Evolutionary conservation across 2,797 vertebrate species (phyloP).

Genomic region (Arnoldichthys spilopterus): DNA sequence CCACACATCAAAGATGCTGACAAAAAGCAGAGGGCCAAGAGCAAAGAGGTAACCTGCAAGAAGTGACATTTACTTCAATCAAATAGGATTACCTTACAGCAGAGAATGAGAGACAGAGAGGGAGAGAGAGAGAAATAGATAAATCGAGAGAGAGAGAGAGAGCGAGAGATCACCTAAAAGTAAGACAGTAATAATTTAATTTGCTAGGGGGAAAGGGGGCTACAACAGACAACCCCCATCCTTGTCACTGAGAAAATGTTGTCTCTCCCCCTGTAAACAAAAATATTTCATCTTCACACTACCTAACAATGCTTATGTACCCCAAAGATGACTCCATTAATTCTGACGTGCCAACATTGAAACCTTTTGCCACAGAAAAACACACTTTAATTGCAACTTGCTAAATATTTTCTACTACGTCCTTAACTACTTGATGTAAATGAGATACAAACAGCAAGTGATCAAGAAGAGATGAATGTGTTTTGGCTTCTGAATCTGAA

Average conservation of each 20-base stretch:
- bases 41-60: slow-evolving; percentile 90
- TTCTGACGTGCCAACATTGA: too few relatives aligned
- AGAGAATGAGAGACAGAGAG: not conserved
- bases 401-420: not conserved
- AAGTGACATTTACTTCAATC: slow-evolving; percentile 10
- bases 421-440: not conserved
- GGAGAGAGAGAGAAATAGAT: not conserved
- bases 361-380: not conserved
- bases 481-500: not conserved
- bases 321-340: too few relatives aligned
- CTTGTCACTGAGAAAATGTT: too few relatives aligned
- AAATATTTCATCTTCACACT: too few relatives aligned
- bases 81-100: slow-evolving; percentile 7
- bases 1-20: slow-evolving; percentile 94
- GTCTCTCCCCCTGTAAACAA: too few relatives aligned
- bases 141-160: slow-evolving; percentile 13
- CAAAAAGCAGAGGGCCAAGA: slow-evolving; percentile 90
- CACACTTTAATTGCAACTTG: not conserved
- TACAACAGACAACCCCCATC: too few relatives aligned
- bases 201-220: too few relatives aligned
- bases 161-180: too few relatives aligned
- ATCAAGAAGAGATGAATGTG: not conserved
- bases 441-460: not conserved
- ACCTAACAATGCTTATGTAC: too few relatives aligned
- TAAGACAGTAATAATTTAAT: too few relatives aligned